A percentile compares a stretch with the other conserved stretches of the same genome.
These are phyloP conservation scores for Lathronympha strigana DNA, from an alignment of 2,888 invertebrate genomes.

Conservation along the genomic window DNA sequence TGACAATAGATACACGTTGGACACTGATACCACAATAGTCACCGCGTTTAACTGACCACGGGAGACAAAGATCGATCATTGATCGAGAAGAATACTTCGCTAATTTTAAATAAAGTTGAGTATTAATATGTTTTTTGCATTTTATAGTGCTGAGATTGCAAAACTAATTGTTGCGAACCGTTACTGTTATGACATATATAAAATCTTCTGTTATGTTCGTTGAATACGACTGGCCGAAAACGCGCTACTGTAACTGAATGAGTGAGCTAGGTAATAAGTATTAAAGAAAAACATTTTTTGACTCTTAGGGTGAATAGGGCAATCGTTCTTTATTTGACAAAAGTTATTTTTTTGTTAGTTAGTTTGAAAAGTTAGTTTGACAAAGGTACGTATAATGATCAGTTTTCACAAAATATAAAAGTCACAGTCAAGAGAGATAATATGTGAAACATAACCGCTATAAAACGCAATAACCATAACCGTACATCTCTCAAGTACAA, in stretches of 20 bases:
- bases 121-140: conserved; percentile 5
- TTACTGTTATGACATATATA: neutral
- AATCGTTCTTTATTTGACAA: too few relatives aligned
- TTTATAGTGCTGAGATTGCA: neutral
- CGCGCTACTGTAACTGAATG: too few relatives aligned
- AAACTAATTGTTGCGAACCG: neutral
- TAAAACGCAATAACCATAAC: conserved; percentile 73
- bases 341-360: too few relatives aligned
- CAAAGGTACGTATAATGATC: neutral
- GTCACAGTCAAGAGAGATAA: conserved; percentile 5
- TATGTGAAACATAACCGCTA: conserved; percentile 43
- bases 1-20: conserved; percentile 58
- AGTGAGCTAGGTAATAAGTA: too few relatives aligned
- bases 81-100: conserved; percentile 65
- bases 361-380: neutral
- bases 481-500: conserved; percentile 78
- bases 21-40: conserved; percentile 58
- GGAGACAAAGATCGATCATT: conserved; percentile 69
- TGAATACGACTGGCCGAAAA: neutral
- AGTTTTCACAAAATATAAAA: conserved; percentile 23
- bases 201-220: neutral
- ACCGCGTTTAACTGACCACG: conserved; percentile 64
- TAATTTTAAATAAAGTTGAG: conserved; percentile 60
- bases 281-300: too few relatives aligned
- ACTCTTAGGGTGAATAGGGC: too few relatives aligned